A percentile compares a stretch with the other conserved stretches of the same genome.
Conservation (phyloP, 2,888 invertebrate genomes). For the Heteropelma amictum region DNA sequence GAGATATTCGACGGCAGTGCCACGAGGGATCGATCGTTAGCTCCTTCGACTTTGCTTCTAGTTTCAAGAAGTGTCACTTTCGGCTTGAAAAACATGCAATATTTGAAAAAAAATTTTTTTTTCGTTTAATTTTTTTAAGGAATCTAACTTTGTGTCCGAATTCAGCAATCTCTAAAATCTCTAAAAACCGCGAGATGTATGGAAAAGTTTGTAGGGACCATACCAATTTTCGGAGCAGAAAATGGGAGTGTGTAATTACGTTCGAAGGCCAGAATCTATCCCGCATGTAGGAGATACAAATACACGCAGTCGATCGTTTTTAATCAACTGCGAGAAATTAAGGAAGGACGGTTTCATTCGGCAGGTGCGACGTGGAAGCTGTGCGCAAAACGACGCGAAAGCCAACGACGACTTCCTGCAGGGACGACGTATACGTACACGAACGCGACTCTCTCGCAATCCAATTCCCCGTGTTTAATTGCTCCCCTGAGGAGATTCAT, state of each 20-base stretch:
- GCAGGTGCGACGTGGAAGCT: conserved; percentile 43
- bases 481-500: conserved; percentile 42
- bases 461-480: conserved; percentile 57
- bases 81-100: too few relatives aligned
- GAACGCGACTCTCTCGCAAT: conserved; percentile 29
- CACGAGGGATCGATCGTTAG: too few relatives aligned
- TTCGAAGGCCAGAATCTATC: too few relatives aligned
- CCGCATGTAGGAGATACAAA: neutral
- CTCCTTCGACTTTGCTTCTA: too few relatives aligned
- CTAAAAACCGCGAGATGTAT: too few relatives aligned
- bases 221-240: neutral
- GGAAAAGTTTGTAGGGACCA: too few relatives aligned
- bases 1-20: too few relatives aligned
- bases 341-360: conserved; percentile 52
- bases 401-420: conserved; percentile 58
- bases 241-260: neutral
- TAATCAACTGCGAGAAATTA: conserved; percentile 48
- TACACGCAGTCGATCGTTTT: conserved; percentile 32
- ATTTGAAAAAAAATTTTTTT: neutral
- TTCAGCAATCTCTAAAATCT: neutral
- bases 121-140: too few relatives aligned
- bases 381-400: conserved; percentile 34
- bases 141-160: neutral
- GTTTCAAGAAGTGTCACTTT: too few relatives aligned
- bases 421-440: conserved; percentile 23